Conservation (phyloP, 2,797 vertebrate species). For the Poecile montanus region DNA sequence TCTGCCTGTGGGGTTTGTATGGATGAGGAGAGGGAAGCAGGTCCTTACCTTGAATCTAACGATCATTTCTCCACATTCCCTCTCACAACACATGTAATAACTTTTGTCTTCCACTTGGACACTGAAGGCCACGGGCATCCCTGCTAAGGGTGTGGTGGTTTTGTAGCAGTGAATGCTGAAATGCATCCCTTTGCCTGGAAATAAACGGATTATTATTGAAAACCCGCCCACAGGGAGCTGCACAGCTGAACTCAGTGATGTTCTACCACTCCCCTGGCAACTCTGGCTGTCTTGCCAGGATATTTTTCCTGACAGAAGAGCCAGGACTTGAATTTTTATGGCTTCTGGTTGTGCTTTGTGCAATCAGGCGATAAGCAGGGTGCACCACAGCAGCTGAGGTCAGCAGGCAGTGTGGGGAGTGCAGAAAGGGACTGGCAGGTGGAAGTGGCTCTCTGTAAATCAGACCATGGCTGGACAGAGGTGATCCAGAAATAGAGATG, state of each 20-base stretch:
- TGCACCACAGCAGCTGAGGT: not conserved
- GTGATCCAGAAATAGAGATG: not conserved
- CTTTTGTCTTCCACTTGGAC: not conserved
- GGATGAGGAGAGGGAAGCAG: not conserved
- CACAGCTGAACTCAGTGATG: not conserved
- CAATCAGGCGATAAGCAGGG: not conserved
- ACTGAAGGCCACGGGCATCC: conserved; percentile 58
- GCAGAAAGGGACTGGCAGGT: not conserved
- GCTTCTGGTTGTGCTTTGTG: not conserved
- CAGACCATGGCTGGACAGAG: not conserved
- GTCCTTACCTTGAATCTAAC: conserved; percentile 47
- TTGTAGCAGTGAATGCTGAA: conserved; percentile 64
- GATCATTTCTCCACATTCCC: not conserved
- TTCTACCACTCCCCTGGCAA: not conserved
- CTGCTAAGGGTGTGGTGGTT: not conserved
- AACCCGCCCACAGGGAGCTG: not conserved
- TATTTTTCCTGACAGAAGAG: not conserved
- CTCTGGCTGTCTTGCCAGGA: not conserved
- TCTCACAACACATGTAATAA: conserved; percentile 61
- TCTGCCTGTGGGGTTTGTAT: not conserved
- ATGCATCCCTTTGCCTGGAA: conserved; percentile 55
- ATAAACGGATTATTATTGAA: not conserved
- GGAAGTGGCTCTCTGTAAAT: not conserved
- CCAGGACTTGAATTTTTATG: not conserved
- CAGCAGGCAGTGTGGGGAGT: not conserved